Evolutionary conservation across 2,888 invertebrate genomes (phyloP).

Genomic region (Hypolimnas misippus): DNA sequence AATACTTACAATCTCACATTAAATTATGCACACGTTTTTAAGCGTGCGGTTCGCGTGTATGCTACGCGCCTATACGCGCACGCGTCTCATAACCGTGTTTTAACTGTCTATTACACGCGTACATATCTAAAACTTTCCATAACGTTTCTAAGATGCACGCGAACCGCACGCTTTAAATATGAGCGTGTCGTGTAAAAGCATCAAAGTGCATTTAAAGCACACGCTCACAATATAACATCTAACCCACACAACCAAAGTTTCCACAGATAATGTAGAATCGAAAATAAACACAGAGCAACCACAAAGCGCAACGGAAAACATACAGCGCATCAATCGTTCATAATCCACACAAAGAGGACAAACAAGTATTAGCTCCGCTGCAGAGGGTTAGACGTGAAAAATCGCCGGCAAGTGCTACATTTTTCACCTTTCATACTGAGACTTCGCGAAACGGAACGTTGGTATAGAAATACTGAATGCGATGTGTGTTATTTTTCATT

Average conservation of each 20-base stretch:
- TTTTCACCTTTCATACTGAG: constrained; percentile 43
- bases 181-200: too few species aligned
- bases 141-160: too few species aligned
- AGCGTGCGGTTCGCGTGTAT: too few species aligned
- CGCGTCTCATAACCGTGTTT: too few species aligned
- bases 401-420: constrained; percentile 41
- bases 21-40: too few species aligned
- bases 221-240: too few species aligned
- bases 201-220: too few species aligned
- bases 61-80: too few species aligned
- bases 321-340: constrained; percentile 37
- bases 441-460: constrained; percentile 30
- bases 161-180: too few species aligned
- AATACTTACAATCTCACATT: neutral
- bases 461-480: constrained; percentile 31
- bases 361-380: constrained; percentile 39
- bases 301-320: constrained; percentile 17
- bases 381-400: constrained; percentile 40
- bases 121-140: too few species aligned
- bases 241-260: too few species aligned
- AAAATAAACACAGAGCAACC: constrained; percentile 5
- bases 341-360: constrained; percentile 38
- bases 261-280: constrained; percentile 8
- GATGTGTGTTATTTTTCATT: neutral
- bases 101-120: too few species aligned